Base-by-base conservation (phyloP, 2,113 vertebrate genomes). In the Mesembrinibis cayennensis region DNA sequence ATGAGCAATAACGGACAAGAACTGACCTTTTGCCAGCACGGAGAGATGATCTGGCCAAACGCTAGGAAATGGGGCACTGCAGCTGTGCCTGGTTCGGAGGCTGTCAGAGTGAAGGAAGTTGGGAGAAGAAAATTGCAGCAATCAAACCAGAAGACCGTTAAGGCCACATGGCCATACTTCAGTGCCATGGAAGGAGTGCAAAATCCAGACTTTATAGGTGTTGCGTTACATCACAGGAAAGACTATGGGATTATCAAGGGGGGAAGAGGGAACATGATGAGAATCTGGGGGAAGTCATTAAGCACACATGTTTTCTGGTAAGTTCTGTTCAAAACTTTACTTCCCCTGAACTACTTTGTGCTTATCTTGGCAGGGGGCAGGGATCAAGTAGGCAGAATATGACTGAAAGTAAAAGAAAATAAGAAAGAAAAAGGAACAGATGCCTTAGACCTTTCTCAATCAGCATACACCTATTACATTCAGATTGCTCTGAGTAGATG, bases 131-230 rank as follows among this genome's bases (percentile, higher is more conserved):
- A 76, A 73, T 25, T 34, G 32, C 47, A 76, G 21, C 34, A 59
- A 88, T 59, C 19, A 62, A 89, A 73, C 34, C 5, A 74, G 69
- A 59, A 34, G 17, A 55, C 13, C 30, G 27, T 47, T 16, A 53
- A 21, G 9, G 19, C 26, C 8, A 8, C 9, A 34, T 2, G 8
- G n/a, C 11, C 0, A 0, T 49, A 47, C 34, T 38, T 82, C 1
- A 4, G 47, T 34, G n/a, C 63, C 49, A 30, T 0, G 7, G 56
- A n/a, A 1, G 0, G 19, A 62, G 22, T 32, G 38, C 82, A 71
- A 93, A 88, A 79, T 53, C 7, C 34, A 27, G 34, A 45, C 66
- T 84, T 91, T 62, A 34, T 10, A 77, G 40, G 22, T 63, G 20
- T 1, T 74, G 12, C 61, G 47, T 61, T 69, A 40, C 66, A 61